phyloP scores from a whole-genome alignment of 2,797 vertebrate species.

The Triplophysa bombifrons region DNA sequence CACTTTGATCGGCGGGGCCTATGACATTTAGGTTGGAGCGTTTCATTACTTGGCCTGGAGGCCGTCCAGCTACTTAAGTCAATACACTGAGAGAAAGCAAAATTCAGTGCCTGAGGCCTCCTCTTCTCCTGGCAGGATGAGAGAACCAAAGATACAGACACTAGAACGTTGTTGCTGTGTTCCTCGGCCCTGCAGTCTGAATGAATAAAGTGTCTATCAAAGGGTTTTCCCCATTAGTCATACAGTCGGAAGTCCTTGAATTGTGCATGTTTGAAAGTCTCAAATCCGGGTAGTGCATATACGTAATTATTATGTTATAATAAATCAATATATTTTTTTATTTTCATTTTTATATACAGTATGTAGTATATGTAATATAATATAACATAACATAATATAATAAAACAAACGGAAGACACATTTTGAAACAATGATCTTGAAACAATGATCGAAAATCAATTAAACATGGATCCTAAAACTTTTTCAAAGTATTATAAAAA shows the following conservation, averaged over 20 bases:
- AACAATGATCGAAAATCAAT: no score
- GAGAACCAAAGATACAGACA: conserved; percentile 2
- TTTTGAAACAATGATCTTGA: no score
- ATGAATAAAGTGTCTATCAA: conserved; percentile 28
- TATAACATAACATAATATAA: no score
- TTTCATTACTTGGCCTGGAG: conserved; percentile 65
- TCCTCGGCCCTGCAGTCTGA: conserved; percentile 17
- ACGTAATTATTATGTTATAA: no score
- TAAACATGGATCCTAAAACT: no score
- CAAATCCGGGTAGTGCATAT: conserved; percentile 10
- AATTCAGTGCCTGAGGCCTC: conserved; percentile 20
- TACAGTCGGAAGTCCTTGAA: conserved; percentile 35
- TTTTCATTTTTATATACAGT: no score
- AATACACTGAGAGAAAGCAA: conserved; percentile 44
- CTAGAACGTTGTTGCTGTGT: conserved; percentile 25
- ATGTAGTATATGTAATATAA: no score
- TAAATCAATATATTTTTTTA: no score
- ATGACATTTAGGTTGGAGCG: conserved; percentile 68
- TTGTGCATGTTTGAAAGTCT: conserved; percentile 1
- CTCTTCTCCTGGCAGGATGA: conserved; percentile 27
- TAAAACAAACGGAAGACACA: no score
- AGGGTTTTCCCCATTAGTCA: conserved; percentile 42
- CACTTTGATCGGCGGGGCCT: conserved; percentile 72
- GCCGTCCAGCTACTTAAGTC: conserved; percentile 56
- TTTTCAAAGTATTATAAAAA: no score